phyloP scores from a whole-genome alignment of 2,113 vertebrate species.

The Ameiurus melas region DNA sequence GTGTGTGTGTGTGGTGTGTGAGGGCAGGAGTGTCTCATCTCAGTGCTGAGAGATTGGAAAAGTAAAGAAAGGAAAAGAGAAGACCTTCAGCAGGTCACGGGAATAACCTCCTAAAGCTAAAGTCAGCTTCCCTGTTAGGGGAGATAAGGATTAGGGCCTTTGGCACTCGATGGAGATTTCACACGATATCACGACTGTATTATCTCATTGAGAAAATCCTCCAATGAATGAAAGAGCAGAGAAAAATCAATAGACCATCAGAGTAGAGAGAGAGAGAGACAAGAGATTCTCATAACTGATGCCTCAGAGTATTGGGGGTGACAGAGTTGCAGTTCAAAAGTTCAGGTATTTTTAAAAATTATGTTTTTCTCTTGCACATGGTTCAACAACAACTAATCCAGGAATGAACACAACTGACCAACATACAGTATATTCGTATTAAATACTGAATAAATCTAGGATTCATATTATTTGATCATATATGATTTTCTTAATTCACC shows the following conservation, averaged over 20 bases:
- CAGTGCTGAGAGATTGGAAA: background rate
- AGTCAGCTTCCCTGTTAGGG: constrained; percentile 34
- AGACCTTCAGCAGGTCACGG: constrained; percentile 5
- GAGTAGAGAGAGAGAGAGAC: constrained; percentile 3
- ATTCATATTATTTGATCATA: background rate
- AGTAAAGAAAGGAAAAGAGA: background rate
- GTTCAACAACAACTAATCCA: background rate
- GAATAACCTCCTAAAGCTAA: constrained; percentile 39
- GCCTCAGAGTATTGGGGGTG: background rate
- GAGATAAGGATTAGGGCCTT: constrained; percentile 52
- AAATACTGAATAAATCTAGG: background rate
- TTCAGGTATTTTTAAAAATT: too few species aligned
- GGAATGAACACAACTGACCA: background rate
- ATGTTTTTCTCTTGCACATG: background rate
- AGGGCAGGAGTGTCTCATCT: background rate
- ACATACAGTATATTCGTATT: background rate
- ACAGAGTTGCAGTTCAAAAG: background rate
- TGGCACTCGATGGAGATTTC: constrained; percentile 47
- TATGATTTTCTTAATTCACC: background rate
- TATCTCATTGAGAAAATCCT: constrained; percentile 56
- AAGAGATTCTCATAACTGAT: constrained; percentile 5
- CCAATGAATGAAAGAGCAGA: constrained; percentile 32
- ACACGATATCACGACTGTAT: constrained; percentile 54
- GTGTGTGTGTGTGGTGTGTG: background rate
- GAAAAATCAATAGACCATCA: constrained; percentile 55